Percentiles rank a stretch among this genome's conserved stretches.
Evolutionary conservation across 2,888 invertebrate species (phyloP).

Genomic region (Strigamia crassipes): DNA sequence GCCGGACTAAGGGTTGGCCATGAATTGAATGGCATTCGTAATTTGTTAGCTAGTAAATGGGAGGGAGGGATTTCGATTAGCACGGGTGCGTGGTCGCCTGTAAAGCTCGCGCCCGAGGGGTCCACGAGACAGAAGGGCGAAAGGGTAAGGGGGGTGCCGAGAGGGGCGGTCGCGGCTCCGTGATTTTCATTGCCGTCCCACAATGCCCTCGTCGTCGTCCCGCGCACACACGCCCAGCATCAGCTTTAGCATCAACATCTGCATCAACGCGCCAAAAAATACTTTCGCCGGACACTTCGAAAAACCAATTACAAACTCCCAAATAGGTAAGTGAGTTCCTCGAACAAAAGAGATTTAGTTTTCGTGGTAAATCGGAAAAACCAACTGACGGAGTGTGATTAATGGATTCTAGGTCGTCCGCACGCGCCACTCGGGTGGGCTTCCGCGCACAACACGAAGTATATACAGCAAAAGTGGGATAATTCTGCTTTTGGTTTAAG

Average conservation of each 20-base stretch:
- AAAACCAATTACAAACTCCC: too few species aligned
- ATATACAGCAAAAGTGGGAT: too few species aligned
- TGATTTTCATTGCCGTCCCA: background rate
- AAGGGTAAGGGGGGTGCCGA: background rate
- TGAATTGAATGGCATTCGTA: background rate
- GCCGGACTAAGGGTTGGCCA: too few species aligned
- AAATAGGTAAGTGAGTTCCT: too few species aligned
- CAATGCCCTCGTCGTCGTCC: background rate
- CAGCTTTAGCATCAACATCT: background rate
- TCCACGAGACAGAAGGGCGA: background rate
- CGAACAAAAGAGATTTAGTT: too few species aligned
- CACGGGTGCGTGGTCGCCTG: background rate
- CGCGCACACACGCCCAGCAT: background rate
- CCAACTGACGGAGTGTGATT: background rate
- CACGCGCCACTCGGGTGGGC: background rate
- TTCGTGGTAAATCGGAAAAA: background rate
- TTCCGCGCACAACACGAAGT: too few species aligned
- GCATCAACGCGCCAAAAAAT: background rate
- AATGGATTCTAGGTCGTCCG: background rate
- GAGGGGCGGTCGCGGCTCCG: background rate
- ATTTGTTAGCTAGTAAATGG: background rate
- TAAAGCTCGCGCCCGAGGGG: background rate
- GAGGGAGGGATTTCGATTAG: background rate
- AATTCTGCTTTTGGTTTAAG: too few species aligned
- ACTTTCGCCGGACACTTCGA: background rate